phyloP scores from a whole-genome alignment of 2,113 vertebrate species.

The Athene noctua region DNA sequence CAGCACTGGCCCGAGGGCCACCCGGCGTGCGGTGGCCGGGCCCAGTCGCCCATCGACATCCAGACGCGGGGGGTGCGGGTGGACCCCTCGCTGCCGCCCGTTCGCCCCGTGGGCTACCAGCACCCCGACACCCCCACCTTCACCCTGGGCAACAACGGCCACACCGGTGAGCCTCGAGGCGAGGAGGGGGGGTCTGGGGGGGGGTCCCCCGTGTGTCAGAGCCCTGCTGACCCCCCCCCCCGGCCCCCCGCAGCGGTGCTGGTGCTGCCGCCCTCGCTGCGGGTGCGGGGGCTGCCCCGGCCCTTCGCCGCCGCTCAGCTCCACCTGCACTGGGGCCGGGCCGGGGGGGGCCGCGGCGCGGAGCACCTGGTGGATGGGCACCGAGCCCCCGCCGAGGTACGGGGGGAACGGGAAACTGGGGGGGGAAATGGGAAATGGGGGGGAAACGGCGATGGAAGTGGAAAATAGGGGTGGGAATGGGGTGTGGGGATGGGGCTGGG shows the following conservation, averaged over 20 bases:
- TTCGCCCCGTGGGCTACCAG: slow-evolving; percentile 78
- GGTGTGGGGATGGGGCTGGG: neutral
- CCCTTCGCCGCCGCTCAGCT: slow-evolving; percentile 83
- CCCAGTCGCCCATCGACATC: slow-evolving; percentile 88
- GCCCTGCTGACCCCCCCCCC: neutral
- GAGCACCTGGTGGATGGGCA: slow-evolving; percentile 85
- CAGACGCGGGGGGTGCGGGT: slow-evolving; percentile 64
- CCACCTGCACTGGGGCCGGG: slow-evolving; percentile 90
- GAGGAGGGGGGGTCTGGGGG: rapidly evolving
- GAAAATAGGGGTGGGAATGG: too few species aligned
- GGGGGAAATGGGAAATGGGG: too few species aligned
- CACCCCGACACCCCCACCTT: slow-evolving; percentile 65
- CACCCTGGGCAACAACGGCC: slow-evolving; percentile 84
- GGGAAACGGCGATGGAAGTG: too few species aligned
- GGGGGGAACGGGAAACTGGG: slow-evolving; percentile 53
- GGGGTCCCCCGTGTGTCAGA: rapidly evolving
- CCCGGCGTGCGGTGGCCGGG: slow-evolving; percentile 79
- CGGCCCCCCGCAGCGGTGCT: slow-evolving; percentile 74
- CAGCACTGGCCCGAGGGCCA: slow-evolving; percentile 80
- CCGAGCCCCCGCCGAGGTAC: slow-evolving; percentile 84
- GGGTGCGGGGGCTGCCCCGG: slow-evolving; percentile 78
- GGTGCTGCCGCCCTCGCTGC: slow-evolving; percentile 79
- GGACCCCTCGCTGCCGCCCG: slow-evolving; percentile 71
- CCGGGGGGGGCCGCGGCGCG: slow-evolving; percentile 67
- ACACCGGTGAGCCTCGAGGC: slow-evolving; percentile 80